Evolutionary conservation across 2,113 vertebrate species (phyloP), one percentile per base, ranked within the genome.

Genomic region (Aegotheles bennettii): DNA sequence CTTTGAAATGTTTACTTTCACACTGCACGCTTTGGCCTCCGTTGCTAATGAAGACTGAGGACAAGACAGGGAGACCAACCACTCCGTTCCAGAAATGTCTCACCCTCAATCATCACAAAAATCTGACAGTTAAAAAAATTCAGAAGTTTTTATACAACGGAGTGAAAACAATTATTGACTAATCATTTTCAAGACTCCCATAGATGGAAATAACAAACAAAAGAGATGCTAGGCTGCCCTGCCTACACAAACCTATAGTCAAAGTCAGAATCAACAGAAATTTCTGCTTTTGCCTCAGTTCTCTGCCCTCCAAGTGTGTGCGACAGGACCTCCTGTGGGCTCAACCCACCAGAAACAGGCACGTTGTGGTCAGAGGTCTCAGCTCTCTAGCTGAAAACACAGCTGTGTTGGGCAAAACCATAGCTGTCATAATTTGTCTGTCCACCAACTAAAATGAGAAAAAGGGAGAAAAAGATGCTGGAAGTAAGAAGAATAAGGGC

Each of bases 1-100:
- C 91, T 87, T 93, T 79, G 84, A 95, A 90, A 91, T 89, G 84
- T 96, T 97, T 95, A 50, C 63, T 88, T 91, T 88, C 85, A 74
- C 70, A 69, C 48, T 29, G 42, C 63, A 61, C 40, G 35, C 29
- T 88, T 74, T 73, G 50, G 84, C 45, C 65, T 74, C 59, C 70
- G 11, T 23, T 73, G 13, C 38, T 54, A 91, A 87, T 10, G 42
- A 90, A 63, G 47, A 90, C 40, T 33, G 33, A 95, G 63, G 35
- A 85, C 38, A 24, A 90, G 60, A 9, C 67, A 69, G 51, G 9
- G 60, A 81, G 20, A 65, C 16, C 51, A 85, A 51, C 6, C 6
- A 9, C 56, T 23, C 35, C 0, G 0, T 65, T 54, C 18, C 84
- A 86, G 47, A 83, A 83, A 70, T 9, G 11, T 74, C 78, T 83